These are phyloP conservation scores for Hirudo medicinalis DNA, from an alignment of 1,140 invertebrate genomes.

Conservation along the genomic window DNA sequence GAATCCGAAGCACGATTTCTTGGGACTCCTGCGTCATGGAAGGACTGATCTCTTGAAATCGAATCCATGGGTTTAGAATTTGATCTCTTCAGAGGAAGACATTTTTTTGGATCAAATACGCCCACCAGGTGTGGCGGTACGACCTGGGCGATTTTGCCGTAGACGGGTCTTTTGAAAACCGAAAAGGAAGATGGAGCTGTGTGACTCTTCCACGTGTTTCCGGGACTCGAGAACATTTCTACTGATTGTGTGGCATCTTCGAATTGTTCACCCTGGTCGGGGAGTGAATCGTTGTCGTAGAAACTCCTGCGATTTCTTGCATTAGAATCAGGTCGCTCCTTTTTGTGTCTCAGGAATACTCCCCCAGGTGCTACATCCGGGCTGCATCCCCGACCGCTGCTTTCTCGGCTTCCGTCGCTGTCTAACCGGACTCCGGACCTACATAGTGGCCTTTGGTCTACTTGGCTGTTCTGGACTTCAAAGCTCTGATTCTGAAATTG, in stretches of 20 bases:
- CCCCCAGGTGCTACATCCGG: too few species aligned
- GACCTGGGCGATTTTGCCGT: slow-evolving; percentile 6
- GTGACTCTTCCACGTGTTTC: background rate
- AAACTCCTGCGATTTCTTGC: background rate
- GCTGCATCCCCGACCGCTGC: too few species aligned
- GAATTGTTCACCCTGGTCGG: background rate
- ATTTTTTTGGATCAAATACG: slow-evolving; percentile 15
- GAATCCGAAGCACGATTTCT: slow-evolving; percentile 1
- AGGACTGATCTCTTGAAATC: too few species aligned
- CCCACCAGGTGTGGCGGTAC: slow-evolving; percentile 13
- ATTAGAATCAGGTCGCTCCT: too few species aligned
- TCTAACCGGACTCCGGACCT: too few species aligned
- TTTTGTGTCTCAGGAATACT: too few species aligned
- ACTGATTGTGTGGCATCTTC: background rate
- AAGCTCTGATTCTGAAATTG: too few species aligned
- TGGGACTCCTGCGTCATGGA: background rate
- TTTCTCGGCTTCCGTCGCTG: too few species aligned
- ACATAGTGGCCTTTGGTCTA: too few species aligned
- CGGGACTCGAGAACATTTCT: too few species aligned
- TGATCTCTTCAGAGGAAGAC: slow-evolving; percentile 7
- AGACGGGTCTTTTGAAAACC: background rate
- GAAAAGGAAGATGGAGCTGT: background rate
- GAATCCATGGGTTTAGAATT: too few species aligned
- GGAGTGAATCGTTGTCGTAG: slow-evolving; percentile 1
- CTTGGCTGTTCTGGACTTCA: too few species aligned